phyloP scores from a whole-genome alignment of 2,888 invertebrate species.

The Hemicrepidius hirtus region DNA sequence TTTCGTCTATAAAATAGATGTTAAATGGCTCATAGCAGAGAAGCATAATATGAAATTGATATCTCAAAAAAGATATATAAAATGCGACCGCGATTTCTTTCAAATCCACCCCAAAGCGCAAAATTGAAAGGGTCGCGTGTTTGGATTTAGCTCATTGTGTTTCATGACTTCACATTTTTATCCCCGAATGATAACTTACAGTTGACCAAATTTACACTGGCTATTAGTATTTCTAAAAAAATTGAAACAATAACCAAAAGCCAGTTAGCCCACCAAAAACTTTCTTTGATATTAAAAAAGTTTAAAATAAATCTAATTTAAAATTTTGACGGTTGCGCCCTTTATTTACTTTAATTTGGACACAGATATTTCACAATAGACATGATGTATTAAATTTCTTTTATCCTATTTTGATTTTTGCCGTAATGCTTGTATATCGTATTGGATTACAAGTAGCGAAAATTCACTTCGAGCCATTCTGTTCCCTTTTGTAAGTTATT shows the following conservation, averaged over 20 bases:
- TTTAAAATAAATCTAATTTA: slow-evolving; percentile 11
- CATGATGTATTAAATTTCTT: slow-evolving; percentile 61
- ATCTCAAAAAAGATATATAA: slow-evolving; percentile 62
- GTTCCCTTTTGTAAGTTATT: slow-evolving; percentile 29
- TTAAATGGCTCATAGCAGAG: slow-evolving; percentile 71
- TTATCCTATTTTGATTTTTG: slow-evolving; percentile 64
- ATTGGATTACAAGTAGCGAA: slow-evolving; percentile 60
- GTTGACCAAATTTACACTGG: slow-evolving; percentile 47
- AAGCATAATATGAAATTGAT: slow-evolving; percentile 70
- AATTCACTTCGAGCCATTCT: slow-evolving; percentile 39
- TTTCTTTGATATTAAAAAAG: not conserved
- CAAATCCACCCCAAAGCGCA: slow-evolving; percentile 66
- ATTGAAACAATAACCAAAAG: too few relatives aligned
- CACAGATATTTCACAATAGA: slow-evolving; percentile 55
- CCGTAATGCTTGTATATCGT: slow-evolving; percentile 62
- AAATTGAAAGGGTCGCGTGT: slow-evolving; percentile 71
- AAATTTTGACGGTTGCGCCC: slow-evolving; percentile 30
- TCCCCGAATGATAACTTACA: slow-evolving; percentile 61
- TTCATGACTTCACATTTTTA: slow-evolving; percentile 70
- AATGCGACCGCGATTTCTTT: slow-evolving; percentile 62
- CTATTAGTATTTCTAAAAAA: not conserved
- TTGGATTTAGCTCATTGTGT: slow-evolving; percentile 69
- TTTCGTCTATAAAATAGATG: slow-evolving; percentile 66
- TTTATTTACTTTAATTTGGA: slow-evolving; percentile 54
- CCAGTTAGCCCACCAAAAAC: not conserved